These are phyloP conservation scores for Mythimna lalbum DNA, from an alignment of 2,888 invertebrate species.

Conservation along the genomic window DNA sequence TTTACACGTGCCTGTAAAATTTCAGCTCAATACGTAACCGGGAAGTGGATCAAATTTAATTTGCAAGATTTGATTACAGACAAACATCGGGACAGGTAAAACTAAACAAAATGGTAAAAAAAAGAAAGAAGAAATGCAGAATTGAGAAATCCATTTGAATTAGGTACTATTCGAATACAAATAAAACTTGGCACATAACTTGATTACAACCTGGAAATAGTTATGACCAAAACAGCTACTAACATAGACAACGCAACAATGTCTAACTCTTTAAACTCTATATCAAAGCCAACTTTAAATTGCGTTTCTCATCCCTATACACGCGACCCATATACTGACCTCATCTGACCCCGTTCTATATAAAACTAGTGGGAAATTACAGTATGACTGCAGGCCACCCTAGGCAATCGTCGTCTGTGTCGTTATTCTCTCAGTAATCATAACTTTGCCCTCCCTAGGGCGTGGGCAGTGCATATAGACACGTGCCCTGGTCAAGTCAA, in stretches of 20 bases:
- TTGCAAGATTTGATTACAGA: no score
- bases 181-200: no score
- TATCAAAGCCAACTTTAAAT: slow-evolving; percentile 25
- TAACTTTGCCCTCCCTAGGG: slow-evolving; percentile 48
- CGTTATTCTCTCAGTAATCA: slow-evolving; percentile 50
- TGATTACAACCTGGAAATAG: background rate
- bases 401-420: slow-evolving; percentile 23
- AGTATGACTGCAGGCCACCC: slow-evolving; percentile 26
- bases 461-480: slow-evolving; percentile 30
- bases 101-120: no score
- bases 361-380: slow-evolving; percentile 22
- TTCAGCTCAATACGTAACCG: no score
- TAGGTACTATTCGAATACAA: no score
- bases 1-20: no score
- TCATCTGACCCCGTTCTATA: slow-evolving; percentile 42
- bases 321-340: slow-evolving; percentile 31
- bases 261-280: background rate
- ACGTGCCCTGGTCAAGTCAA: slow-evolving; percentile 47
- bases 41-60: no score
- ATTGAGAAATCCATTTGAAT: no score
- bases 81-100: no score
- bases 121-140: no score
- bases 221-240: no score
- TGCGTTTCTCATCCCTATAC: slow-evolving; percentile 3
- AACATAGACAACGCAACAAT: slow-evolving; percentile 11